Evolutionary conservation across 2,113 vertebrate species (phyloP), one percentile per base, ranked within the genome.

Genomic region (Morone chrysops): DNA sequence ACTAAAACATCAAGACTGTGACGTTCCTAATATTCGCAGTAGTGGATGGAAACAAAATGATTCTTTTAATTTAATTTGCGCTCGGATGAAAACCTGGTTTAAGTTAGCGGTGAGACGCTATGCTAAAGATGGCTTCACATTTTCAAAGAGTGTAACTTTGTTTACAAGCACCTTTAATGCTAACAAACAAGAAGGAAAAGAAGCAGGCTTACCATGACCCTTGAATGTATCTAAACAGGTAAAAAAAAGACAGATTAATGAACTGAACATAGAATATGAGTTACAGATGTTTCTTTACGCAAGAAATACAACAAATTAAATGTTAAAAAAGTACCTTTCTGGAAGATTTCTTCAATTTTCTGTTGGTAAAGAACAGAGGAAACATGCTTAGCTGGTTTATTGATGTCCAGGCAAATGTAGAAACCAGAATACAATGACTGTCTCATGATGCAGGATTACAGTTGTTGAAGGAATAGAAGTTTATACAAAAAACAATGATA

Each of bases 301-400:
- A 70, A n/a, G 20, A 20, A 59, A 70, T 2, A 56, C 7, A 45
- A 47, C 1, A 54, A 38, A 57, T 13, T 7, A 25, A 51, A 59
- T 31, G 11, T n/a, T 11, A 5, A 22, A 56, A 43, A 41, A 14
- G 0, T 84, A 90, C 89, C 75, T 77, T 81, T 43, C 6, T 59
- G 22, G 63, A 90, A 88, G n/a, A 88, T 8, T 10, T 81, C 31
- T 7, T 2, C 0, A 70, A 76, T 76, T 80, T 70, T 74, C 89
- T 90, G 82, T 51, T 43, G 59, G 61, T 51, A 56, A 70, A 79
- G 20, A 65, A 57, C 6, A 87, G 5, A 50, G 9, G 14, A 53
- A 50, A 77, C 20, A 71, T 6, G 47, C 4, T 50, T 14, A 43
- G 14, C 2, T 38, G 3, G 17, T 59, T 75, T 18, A 71, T 31